Percentiles rank a stretch among this genome's conserved stretches.
phyloP scores from a whole-genome alignment of 1,140 invertebrate species.

The Drosophila arizonae region DNA sequence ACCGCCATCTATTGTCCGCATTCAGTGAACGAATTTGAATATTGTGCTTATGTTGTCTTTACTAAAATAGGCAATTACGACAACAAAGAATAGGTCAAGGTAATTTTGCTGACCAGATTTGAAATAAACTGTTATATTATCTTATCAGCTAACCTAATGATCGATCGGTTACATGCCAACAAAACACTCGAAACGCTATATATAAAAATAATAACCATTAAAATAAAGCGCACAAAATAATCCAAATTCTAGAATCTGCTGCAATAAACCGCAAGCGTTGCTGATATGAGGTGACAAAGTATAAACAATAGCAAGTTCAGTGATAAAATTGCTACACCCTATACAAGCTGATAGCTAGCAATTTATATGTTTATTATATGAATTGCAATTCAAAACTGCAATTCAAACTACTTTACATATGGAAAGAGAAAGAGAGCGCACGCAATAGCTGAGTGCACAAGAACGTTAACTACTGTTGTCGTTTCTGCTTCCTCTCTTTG shows the following conservation, averaged over 20 bases:
- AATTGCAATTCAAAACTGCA: conserved; percentile 4
- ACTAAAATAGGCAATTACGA: not conserved
- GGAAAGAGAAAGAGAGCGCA: not conserved
- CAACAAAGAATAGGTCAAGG: not conserved
- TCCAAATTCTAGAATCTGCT: not conserved
- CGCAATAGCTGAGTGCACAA: not conserved
- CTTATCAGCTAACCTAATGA: conserved; percentile 15
- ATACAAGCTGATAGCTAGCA: too few relatives aligned
- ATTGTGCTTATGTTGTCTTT: not conserved
- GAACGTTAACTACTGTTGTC: not conserved
- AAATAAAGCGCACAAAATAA: not conserved
- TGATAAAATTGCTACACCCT: too few relatives aligned
- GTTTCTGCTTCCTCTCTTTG: too few relatives aligned
- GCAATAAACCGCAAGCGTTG: conserved; percentile 14
- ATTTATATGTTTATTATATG: not conserved
- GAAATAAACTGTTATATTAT: conserved; percentile 8
- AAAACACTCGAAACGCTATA: not conserved
- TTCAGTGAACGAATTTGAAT: not conserved
- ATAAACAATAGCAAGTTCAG: too few relatives aligned
- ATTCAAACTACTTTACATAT: not conserved
- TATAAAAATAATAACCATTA: conserved; percentile 6
- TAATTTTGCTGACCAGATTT: not conserved
- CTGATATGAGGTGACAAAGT: not conserved
- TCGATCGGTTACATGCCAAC: not conserved
- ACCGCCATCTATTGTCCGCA: not conserved